phyloP scores from a whole-genome alignment of 2,888 invertebrate species.

The Artemia sinica region DNA sequence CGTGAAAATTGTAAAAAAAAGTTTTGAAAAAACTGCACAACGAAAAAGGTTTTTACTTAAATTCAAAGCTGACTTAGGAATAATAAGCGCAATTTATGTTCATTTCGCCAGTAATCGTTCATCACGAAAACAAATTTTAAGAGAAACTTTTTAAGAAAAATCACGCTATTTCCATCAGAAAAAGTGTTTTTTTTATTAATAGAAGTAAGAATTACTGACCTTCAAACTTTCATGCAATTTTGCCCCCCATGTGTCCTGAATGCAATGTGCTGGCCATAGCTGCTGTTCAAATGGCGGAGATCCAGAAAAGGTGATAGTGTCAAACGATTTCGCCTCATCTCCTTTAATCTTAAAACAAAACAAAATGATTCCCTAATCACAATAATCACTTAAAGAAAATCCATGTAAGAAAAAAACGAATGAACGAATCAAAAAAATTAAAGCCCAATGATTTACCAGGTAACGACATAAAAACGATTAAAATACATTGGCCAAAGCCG shows the following conservation, averaged over 20 bases:
- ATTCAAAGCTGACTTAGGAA: too few relatives aligned
- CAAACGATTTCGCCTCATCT: conserved; percentile 62
- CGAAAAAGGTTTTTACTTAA: too few relatives aligned
- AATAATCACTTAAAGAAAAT: too few relatives aligned
- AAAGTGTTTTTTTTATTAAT: too few relatives aligned
- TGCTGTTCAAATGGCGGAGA: conserved; percentile 69
- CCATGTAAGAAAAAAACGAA: conserved; percentile 21
- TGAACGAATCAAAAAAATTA: background rate
- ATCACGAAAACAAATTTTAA: too few relatives aligned
- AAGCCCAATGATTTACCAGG: background rate
- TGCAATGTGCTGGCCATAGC: conserved; percentile 89
- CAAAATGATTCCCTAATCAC: conserved; percentile 5
- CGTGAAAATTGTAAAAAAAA: too few relatives aligned
- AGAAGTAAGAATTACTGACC: conserved; percentile 33
- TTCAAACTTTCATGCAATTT: conserved; percentile 76
- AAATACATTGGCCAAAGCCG: background rate
- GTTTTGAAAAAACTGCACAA: too few relatives aligned
- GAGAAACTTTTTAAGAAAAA: too few relatives aligned
- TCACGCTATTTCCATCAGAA: too few relatives aligned
- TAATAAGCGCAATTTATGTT: too few relatives aligned
- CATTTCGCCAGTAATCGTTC: too few relatives aligned
- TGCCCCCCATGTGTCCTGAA: conserved; percentile 86
- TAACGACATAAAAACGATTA: conserved; percentile 1
- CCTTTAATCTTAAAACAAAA: conserved; percentile 41
- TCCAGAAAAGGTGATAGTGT: conserved; percentile 80